phyloP scores from a whole-genome alignment of 2,888 invertebrate species.

The Nymphalis urticae region DNA sequence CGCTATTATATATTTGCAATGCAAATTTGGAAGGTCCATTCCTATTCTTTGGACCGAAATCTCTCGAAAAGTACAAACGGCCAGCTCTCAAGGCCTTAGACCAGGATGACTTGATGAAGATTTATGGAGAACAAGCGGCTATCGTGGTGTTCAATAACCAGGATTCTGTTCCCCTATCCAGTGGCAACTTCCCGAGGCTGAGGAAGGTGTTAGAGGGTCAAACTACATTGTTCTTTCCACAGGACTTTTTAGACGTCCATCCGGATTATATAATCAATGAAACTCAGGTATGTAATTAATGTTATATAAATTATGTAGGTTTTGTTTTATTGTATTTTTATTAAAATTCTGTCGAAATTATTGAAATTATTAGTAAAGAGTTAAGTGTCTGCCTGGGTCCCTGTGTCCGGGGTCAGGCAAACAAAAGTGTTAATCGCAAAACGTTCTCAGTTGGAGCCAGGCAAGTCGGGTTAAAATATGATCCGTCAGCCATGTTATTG shows the following conservation, averaged over 20 bases:
- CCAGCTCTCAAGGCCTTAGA: slow-evolving; percentile 78
- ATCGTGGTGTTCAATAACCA: slow-evolving; percentile 83
- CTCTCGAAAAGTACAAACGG: slow-evolving; percentile 69
- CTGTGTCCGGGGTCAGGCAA: too few relatives aligned
- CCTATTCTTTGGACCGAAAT: slow-evolving; percentile 81
- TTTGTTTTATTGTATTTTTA: not conserved
- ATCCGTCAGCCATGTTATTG: too few relatives aligned
- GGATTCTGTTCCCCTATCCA: slow-evolving; percentile 77
- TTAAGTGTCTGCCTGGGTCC: not conserved
- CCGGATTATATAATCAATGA: slow-evolving; percentile 83
- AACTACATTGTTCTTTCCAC: slow-evolving; percentile 78
- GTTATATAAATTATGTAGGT: not conserved
- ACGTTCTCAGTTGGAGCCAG: too few relatives aligned
- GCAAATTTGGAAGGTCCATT: slow-evolving; percentile 82
- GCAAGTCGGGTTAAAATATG: too few relatives aligned
- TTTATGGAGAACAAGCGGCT: slow-evolving; percentile 81
- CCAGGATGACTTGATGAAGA: slow-evolving; percentile 79
- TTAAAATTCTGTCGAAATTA: not conserved
- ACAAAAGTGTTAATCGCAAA: not conserved
- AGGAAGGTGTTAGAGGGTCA: slow-evolving; percentile 79
- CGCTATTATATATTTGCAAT: slow-evolving; percentile 33
- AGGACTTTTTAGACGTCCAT: slow-evolving; percentile 80
- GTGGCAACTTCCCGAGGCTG: slow-evolving; percentile 79
- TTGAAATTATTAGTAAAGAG: not conserved
- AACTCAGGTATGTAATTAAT: slow-evolving; percentile 71